Evolutionary conservation across 2,888 invertebrate genomes (phyloP), one percentile per base, ranked within the genome.

Genomic region (Mesochorus sp.): DNA sequence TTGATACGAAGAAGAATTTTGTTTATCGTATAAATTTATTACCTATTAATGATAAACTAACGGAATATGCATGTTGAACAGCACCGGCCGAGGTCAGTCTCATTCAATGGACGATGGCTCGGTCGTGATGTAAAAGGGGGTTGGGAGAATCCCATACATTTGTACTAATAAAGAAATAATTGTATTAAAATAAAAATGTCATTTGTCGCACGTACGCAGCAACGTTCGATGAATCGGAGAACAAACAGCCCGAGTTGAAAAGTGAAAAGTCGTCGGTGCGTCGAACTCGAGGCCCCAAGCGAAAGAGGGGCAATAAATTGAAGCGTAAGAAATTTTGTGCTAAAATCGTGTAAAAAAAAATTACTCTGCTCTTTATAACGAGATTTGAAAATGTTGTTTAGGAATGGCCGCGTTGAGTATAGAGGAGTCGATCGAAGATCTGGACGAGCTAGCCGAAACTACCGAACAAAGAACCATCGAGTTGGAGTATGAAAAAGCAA

Each of bases 211-310:
- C 26, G n/a, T n/a, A n/a, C 8, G 6, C 34, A 88, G 89, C 85
- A 6, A 81, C 68, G 24, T 85, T 87, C 21, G 88, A 86, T 49
- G 83, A 84, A 72, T 61, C 77, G 44, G 68, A 73, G 55, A 19
- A 81, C 67, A 68, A 47, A 39, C 44, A 17, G 28, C 8, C 34
- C 28, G 28, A 76, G 49, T 42, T 39, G 17, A 55, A 53, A 42
- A 12, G 44, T 42, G 21, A 66, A 49, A 78, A 55, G 74, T 14
- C 26, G 14, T 61, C 21, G 17, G 26, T 39, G 47, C 24, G 31
- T 10, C 39, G n/a, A 55, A 19, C 39, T 19, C 59, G 75, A 24
- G 6, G 61, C 67, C 8, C 8, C 44, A 28, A 44, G 28, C 12
- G 73, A 44, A 42, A 44, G 8, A 26, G n/a, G n/a, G n/a, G n/a